These are phyloP conservation scores for Hemiprocne comata DNA, from an alignment of 2,113 vertebrate genomes.

Conservation along the genomic window DNA sequence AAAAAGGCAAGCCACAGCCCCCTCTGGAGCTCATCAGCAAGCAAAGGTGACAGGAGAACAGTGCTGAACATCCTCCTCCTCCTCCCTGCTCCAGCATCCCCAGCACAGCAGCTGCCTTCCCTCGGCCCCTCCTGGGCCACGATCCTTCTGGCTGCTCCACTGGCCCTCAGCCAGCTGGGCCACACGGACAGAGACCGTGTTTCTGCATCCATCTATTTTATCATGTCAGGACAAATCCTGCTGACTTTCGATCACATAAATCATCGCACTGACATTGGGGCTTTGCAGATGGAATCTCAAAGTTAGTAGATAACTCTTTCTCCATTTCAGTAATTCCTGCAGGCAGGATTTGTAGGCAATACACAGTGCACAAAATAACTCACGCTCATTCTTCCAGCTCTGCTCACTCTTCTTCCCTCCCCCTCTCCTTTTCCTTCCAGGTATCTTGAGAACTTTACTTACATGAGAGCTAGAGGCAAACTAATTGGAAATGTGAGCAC, in stretches of 20 bases:
- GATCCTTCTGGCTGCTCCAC: accelerated
- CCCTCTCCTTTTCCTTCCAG: background rate
- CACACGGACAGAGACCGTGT: no score
- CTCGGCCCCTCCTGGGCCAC: accelerated
- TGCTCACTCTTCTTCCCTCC: background rate
- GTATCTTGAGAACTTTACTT: background rate
- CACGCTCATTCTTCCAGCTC: background rate
- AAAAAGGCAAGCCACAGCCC: conserved; percentile 52
- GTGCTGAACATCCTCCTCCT: background rate
- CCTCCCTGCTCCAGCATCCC: background rate
- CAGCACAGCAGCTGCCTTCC: background rate
- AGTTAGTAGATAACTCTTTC: conserved; percentile 43
- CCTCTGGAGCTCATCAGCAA: conserved; percentile 54
- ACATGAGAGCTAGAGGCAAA: conserved; percentile 26
- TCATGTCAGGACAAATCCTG: background rate
- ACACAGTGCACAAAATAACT: background rate
- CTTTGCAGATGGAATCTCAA: background rate
- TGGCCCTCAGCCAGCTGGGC: background rate
- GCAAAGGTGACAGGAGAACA: background rate
- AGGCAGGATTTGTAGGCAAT: conserved; percentile 31
- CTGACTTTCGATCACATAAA: background rate
- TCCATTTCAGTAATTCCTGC: conserved; percentile 32
- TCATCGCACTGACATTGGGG: background rate
- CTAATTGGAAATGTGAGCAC: conserved; percentile 22
- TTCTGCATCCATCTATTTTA: background rate